Evolutionary conservation across 2,113 vertebrate species (phyloP), one percentile per base, ranked within the genome.

Genomic region (Climacteris rufus): DNA sequence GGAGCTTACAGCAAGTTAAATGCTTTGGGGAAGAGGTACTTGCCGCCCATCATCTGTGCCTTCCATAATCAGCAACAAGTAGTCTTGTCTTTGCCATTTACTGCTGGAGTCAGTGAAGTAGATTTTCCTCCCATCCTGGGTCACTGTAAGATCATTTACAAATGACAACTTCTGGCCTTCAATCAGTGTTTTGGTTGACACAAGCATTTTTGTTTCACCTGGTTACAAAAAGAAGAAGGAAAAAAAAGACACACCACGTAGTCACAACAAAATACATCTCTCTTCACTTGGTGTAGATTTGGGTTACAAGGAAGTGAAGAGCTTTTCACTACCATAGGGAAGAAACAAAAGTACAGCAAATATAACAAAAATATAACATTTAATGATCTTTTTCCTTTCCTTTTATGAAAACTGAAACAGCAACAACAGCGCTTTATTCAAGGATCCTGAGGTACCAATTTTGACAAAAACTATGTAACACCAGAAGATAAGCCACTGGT

Each of bases 61-160:
- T 97, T 99, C 99, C 99, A 99, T 99, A 79, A 99, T 65, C 81
- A 99, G 98, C 50, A 98, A 95, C 54, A 99, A 81, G 90, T 98
- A 99, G 95, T 99, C 98, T 71, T 96, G 97, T 92, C 99, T 98
- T 96, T 99, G 99, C 99, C 99, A 99, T 93, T 98, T 99, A 97
- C 99, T 99, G 98, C 99, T 99, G 72, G 99, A 99, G 93, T 99
- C 99, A 0, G 99, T 99, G 96, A 99, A 99, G 93, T 99, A 99
- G 96, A 99, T 97, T 96, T 99, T 99, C 94, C 98, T 99, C 23
- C 99, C 99, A 45, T 99, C 99, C 59, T 42, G 97, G 14, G 99
- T 99, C 87, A 99, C 93, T 8, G 98, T 97, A 69, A 99, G 98
- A 76, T 99, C 99, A 15, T 99, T 99, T 60, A 99, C 95, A 96